These are phyloP conservation scores for Rugalucina vietnamica DNA, from an alignment of 2,888 invertebrate species.

Conservation along the genomic window DNA sequence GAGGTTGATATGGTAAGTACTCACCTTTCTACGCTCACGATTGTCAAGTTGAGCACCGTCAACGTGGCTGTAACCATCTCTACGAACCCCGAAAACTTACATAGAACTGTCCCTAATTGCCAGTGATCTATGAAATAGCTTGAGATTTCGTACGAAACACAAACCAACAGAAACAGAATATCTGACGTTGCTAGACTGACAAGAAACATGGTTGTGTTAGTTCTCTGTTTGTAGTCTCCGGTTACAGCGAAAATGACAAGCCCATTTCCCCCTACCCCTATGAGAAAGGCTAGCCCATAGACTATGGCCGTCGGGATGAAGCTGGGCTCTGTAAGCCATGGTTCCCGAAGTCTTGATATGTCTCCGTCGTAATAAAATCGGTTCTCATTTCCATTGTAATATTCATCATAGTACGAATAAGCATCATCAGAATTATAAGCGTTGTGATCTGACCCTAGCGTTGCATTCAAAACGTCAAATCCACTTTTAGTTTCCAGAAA, in stretches of 20 bases:
- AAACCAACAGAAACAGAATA: constrained; percentile 84
- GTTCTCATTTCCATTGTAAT: constrained; percentile 25
- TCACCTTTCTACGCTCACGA: constrained; percentile 85
- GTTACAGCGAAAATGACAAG: constrained; percentile 84
- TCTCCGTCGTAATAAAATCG: constrained; percentile 67
- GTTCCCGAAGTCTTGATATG: constrained; percentile 66
- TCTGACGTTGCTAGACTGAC: constrained; percentile 83
- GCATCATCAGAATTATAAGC: too few relatives aligned
- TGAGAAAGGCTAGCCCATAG: constrained; percentile 78
- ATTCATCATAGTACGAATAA: background rate
- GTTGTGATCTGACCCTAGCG: too few relatives aligned
- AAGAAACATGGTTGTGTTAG: constrained; percentile 79
- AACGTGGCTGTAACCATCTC: constrained; percentile 84
- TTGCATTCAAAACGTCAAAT: too few relatives aligned
- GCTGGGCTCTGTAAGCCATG: constrained; percentile 68
- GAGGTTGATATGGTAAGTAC: too few relatives aligned
- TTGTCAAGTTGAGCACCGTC: constrained; percentile 85
- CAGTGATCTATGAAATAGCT: constrained; percentile 83
- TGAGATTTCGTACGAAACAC: constrained; percentile 84
- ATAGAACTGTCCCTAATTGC: constrained; percentile 83
- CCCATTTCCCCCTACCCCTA: constrained; percentile 84
- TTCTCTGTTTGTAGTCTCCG: constrained; percentile 81
- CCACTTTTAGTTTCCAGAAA: too few relatives aligned
- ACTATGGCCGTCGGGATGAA: constrained; percentile 71
- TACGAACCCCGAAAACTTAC: constrained; percentile 84